Conservation (phyloP, 1,140 invertebrate genomes). For the Drosophila miranda region DNA sequence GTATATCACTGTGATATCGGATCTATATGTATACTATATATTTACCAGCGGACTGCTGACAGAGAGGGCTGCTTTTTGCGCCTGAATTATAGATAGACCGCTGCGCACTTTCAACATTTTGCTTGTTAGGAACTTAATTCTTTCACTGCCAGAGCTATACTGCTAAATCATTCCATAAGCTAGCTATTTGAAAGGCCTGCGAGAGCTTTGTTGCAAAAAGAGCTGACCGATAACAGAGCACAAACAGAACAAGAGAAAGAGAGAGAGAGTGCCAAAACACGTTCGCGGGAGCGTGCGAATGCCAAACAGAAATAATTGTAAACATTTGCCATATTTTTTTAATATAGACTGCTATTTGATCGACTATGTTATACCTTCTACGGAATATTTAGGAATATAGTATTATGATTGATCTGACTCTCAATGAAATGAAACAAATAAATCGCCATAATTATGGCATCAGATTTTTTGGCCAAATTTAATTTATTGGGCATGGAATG, state of each 20-base stretch:
- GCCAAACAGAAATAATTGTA: not conserved
- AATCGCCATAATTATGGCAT: no score
- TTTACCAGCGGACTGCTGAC: slow-evolving; percentile 11
- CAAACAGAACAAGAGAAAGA: no score
- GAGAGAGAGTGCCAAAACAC: no score
- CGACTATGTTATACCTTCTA: no score
- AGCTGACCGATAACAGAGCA: slow-evolving; percentile 15
- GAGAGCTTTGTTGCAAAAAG: slow-evolving; percentile 20
- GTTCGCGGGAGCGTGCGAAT: not conserved
- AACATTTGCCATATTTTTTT: not conserved
- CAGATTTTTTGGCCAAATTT: no score
- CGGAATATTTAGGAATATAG: no score
- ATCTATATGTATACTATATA: not conserved
- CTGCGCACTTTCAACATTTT: slow-evolving; percentile 56
- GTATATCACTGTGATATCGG: not conserved
- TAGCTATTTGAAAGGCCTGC: slow-evolving; percentile 8
- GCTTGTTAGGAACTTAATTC: slow-evolving; percentile 9
- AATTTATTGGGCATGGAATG: no score
- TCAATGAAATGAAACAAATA: no score
- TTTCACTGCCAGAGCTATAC: slow-evolving; percentile 21
- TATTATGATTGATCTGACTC: no score
- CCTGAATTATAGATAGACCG: slow-evolving; percentile 22
- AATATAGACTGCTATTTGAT: not conserved
- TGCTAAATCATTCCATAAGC: slow-evolving; percentile 6
- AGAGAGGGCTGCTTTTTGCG: slow-evolving; percentile 25